These are phyloP conservation scores for Phasia obesa DNA, from an alignment of 2,888 invertebrate genomes.

Conservation along the genomic window DNA sequence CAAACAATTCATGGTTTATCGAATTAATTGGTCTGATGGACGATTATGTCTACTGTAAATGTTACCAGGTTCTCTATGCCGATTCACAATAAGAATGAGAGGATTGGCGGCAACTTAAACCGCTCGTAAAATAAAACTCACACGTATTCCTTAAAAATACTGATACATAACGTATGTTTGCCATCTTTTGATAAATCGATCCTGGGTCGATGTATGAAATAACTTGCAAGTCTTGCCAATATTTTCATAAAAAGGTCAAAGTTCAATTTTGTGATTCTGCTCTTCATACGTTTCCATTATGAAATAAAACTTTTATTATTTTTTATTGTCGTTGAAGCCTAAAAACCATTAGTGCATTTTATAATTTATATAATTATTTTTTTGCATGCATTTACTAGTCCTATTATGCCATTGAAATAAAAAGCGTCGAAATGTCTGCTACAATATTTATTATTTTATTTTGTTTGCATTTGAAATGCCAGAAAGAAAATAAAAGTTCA, in stretches of 20 bases:
- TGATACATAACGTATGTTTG: too few relatives aligned
- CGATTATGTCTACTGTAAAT: too few relatives aligned
- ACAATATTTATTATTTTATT: slow-evolving; percentile 33
- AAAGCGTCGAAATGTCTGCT: slow-evolving; percentile 58
- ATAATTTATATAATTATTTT: not conserved
- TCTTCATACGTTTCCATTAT: not conserved
- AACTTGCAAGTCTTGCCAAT: not conserved
- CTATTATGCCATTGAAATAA: slow-evolving; percentile 33
- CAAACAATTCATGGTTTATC: too few relatives aligned
- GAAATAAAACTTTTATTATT: slow-evolving; percentile 1
- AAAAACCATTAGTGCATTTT: not conserved
- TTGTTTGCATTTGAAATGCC: not conserved
- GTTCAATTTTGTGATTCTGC: not conserved
- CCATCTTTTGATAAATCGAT: not conserved
- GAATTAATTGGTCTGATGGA: too few relatives aligned
- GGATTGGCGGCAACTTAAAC: too few relatives aligned
- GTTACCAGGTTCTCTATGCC: too few relatives aligned
- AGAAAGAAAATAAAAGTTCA: slow-evolving; percentile 34
- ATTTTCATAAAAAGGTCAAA: slow-evolving; percentile 15
- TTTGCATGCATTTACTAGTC: slow-evolving; percentile 11
- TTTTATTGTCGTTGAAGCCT: not conserved
- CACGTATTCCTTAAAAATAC: too few relatives aligned
- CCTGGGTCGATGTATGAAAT: not conserved
- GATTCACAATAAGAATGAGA: too few relatives aligned
- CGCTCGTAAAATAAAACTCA: too few relatives aligned